Evolutionary conservation across 2,113 vertebrate genomes (phyloP).

Genomic region (Entomyzon cyanotis): DNA sequence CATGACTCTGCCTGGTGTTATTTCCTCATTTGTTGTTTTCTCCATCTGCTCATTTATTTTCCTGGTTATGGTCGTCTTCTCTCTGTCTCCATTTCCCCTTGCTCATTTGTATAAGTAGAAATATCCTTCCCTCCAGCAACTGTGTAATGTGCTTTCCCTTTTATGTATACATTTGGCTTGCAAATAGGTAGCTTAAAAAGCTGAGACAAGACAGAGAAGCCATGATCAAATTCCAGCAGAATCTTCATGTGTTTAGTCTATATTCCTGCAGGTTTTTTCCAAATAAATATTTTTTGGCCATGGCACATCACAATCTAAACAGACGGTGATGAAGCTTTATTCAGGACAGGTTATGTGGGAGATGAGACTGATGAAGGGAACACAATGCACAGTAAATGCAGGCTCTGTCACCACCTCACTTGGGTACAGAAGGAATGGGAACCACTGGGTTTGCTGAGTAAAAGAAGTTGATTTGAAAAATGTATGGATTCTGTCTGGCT

Average conservation of each 20-base stretch:
- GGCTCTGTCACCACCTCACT: not conserved
- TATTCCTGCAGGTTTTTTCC: not conserved
- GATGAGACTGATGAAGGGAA: not conserved
- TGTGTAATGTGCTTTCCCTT: slow-evolving; percentile 54
- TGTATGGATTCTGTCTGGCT: not conserved
- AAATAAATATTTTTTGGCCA: not conserved
- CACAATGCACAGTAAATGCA: not conserved
- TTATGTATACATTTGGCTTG: slow-evolving; percentile 68
- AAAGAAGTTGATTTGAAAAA: not conserved
- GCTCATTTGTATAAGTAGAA: slow-evolving; percentile 61
- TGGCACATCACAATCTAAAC: not conserved
- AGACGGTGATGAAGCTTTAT: not conserved
- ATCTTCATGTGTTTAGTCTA: not conserved
- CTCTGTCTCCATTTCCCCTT: slow-evolving; percentile 29
- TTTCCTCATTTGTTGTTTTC: slow-evolving; percentile 62
- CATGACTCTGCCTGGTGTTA: slow-evolving; percentile 64
- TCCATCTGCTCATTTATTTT: slow-evolving; percentile 70
- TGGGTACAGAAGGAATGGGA: not conserved
- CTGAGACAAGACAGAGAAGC: slow-evolving; percentile 20
- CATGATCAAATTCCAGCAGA: slow-evolving; percentile 32
- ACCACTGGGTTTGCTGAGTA: not conserved
- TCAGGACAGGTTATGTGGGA: not conserved
- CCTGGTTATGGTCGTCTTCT: slow-evolving; percentile 43
- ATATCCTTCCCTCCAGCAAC: slow-evolving; percentile 62
- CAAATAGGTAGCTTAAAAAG: slow-evolving; percentile 57